Conservation (phyloP, 2,888 invertebrate species). For the Apoda limacodes region DNA sequence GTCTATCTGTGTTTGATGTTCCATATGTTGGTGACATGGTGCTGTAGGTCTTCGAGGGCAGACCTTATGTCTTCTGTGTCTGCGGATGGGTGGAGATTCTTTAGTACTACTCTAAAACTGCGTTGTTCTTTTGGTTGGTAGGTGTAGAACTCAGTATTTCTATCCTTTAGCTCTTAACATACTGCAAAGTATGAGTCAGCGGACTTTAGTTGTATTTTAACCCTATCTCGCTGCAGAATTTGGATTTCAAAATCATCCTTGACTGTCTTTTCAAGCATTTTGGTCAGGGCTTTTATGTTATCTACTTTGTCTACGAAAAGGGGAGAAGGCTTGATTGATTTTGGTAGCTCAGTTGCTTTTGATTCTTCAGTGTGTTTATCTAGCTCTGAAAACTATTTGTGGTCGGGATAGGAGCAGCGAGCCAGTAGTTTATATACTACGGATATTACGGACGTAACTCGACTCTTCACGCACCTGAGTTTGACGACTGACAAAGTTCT, state of each 20-base stretch:
- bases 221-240: conserved; percentile 12
- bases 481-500: no score
- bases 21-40: conserved; percentile 14
- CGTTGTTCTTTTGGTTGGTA: conserved; percentile 15
- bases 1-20: conserved; percentile 13
- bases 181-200: conserved; percentile 6
- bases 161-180: conserved; percentile 10
- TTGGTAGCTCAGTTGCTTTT: not conserved
- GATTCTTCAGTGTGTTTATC: not conserved
- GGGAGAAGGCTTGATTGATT: conserved; percentile 9
- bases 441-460: no score
- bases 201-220: conserved; percentile 15
- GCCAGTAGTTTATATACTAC: conserved; percentile 3
- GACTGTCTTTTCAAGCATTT: conserved; percentile 10
- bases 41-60: not conserved
- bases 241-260: conserved; percentile 11
- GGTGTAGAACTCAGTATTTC: conserved; percentile 13
- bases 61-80: conserved; percentile 5
- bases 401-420: not conserved
- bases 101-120: conserved; percentile 15
- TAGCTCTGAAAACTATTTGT: conserved; percentile 4
- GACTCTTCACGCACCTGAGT: no score
- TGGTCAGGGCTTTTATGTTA: conserved; percentile 14
- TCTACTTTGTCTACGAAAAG: conserved; percentile 13
- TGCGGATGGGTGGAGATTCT: conserved; percentile 16